These are phyloP conservation scores for Elegia similella DNA, from an alignment of 2,888 invertebrate species.

Conservation along the genomic window DNA sequence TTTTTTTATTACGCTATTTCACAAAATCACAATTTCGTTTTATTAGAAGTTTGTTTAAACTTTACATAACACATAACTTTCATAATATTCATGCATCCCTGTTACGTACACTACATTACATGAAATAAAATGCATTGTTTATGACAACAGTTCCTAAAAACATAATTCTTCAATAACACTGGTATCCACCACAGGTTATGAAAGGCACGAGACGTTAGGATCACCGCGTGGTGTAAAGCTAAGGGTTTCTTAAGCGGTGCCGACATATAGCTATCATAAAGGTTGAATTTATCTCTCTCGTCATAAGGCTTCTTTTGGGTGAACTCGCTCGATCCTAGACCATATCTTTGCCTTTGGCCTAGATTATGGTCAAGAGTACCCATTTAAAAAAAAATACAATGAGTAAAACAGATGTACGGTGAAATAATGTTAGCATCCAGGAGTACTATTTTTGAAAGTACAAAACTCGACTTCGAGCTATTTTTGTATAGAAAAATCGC, in stretches of 20 bases:
- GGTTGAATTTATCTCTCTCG: too few relatives aligned
- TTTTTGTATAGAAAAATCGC: too few relatives aligned
- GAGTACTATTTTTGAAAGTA: too few relatives aligned
- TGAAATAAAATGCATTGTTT: slow-evolving; percentile 60
- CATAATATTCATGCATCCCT: slow-evolving; percentile 32
- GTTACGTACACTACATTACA: slow-evolving; percentile 38
- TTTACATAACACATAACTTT: slow-evolving; percentile 50
- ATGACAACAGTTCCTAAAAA: slow-evolving; percentile 57
- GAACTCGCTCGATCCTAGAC: too few relatives aligned
- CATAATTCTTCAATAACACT: slow-evolving; percentile 5
- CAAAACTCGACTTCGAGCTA: too few relatives aligned
- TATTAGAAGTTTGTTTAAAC: slow-evolving; percentile 38
- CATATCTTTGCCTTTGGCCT: too few relatives aligned
- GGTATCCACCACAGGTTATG: not conserved
- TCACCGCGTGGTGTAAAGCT: not conserved
- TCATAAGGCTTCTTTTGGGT: too few relatives aligned
- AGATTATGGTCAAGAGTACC: too few relatives aligned
- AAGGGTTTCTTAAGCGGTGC: not conserved
- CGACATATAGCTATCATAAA: not conserved
- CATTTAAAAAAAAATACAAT: too few relatives aligned
- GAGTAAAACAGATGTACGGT: too few relatives aligned
- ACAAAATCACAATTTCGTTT: slow-evolving; percentile 42
- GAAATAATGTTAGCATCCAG: too few relatives aligned
- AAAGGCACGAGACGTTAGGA: slow-evolving; percentile 3
- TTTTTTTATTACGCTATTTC: slow-evolving; percentile 45